Evolutionary conservation across 2,113 vertebrate genomes (phyloP), one percentile per base, ranked within the genome.

Genomic region (Chaenogobius annularis): DNA sequence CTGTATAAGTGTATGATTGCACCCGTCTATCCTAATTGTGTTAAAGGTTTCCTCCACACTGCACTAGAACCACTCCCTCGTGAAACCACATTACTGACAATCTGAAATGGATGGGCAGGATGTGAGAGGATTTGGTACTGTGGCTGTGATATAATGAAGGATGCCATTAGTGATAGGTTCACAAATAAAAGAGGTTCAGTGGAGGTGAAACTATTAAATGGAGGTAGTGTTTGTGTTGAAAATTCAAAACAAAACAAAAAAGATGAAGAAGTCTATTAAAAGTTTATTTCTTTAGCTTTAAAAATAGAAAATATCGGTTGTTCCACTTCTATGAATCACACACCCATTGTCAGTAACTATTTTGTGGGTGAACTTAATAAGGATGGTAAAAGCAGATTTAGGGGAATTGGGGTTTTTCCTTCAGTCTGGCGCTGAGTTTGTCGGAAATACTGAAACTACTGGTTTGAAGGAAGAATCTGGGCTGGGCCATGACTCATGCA

Each of bases 31-130:
- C 35, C 46, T 78, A 70, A 78, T 79, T 77, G 43, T 81, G 68
- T 75, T 78, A 68, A 31, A 46, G 58, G 46, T 74, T 76, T 82
- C 59, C 55, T 55, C 52, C 44, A 37, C 43, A 76, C 66, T 52
- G 9, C 19, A 12, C 58, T 4, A 0, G 67, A 72, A 80, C 79
- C 90, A 87, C 87, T 50, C 90, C 88, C 85, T 63, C 56, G 71
- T 72, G 59, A 69, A 85, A 85, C 82, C 70, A 66, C 82, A 80
- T 86, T 83, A 81, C 23, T 37, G 76, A 78, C 58, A 69, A 69
- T 74, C 74, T 83, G 70, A 70, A 79, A 80, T 78, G 74, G 75
- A 81, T 59, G 66, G 63, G 56, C 73, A 73, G 78, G 84, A 88
- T 73, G 68, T 54, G 61, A 64, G 46, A 46, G 61, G 59, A 83